Base-by-base conservation (phyloP, 2,888 invertebrate species). In the Dicyrtoma fusca region DNA sequence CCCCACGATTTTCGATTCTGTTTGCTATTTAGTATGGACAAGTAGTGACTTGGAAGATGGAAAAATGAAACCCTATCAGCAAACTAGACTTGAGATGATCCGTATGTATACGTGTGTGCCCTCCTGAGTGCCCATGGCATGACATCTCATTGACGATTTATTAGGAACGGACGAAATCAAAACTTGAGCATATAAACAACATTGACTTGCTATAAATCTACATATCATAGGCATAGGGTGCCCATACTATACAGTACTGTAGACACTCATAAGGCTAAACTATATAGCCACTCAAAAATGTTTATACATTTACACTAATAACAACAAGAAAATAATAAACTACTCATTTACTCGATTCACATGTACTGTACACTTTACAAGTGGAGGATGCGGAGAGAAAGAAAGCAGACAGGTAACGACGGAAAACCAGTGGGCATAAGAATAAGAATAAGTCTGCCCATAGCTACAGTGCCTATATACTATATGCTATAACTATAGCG, bases 71-170 rank as follows among this genome's bases (percentile, higher is more conserved):
- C 34, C 34, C 34, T 34, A 34, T 34, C 3, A 34, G 34, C 34
- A 34, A 34, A 34, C 34, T 34, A 34, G 4, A 34, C 8, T 34
- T 8, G 34, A 34, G 8, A 34, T 8, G 34, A 34, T 34, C 3
- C 8, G 34, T 34, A 34, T 34, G 34, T 34, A 34, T 10, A 19
- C 57, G 53, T 57, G 49, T 49, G 19, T 49, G 11, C 5, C 8
- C 8, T 34, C 4, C 4, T 34, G 34, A 34, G 34, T 45, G 44
- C 45, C 63, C 63, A 63, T 53, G 66, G 66, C 66, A 66, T 53
- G 66, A 49, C 66, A 66, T 66, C 51, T 66, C 53, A 66, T 66
- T 66, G 34, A 66, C 53, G 53, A 66, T 66, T 66, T 66, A 66
- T 66, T 51, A 42, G 51, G 66, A 42, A 53, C 53, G n/a, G 23